Evolutionary conservation across 2,797 vertebrate species (phyloP), one percentile per base, ranked within the genome.

Genomic region (Rhinatrema bivittatum): DNA sequence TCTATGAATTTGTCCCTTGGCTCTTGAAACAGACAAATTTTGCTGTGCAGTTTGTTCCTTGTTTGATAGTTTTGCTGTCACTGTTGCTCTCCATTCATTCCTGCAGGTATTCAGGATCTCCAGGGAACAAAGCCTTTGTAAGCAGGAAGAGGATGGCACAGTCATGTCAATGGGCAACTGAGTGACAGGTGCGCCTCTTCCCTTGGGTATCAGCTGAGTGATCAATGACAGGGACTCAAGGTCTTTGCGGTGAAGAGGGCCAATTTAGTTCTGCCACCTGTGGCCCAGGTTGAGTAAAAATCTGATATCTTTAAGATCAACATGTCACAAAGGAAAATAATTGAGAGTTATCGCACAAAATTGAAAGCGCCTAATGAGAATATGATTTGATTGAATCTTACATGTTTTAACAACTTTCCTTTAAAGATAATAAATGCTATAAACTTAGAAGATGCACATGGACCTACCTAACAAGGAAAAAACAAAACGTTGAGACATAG

Each of bases 161-260:
- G 54, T 62, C 57, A 65, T 2, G 1, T 73, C 84, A 81, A 81
- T 68, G 66, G 78, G 79, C 85, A 79, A 76, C 62, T 70, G 77
- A 85, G 49, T 79, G 78, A 68, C 84, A 85, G 81, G 76, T 82
- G 78, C 82, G 78, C 48, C 69, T 73, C 62, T 60, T 68, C 74
- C 77, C 78, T 7, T 64, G 60, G 72, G 74, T 60, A 72, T 52
- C 55, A 31, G 50, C 41, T 42, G 38, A 47, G 47, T 49, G 54
- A 45, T 56, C 19, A 8, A 57, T 71, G 72, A 73, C 72, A 74
- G 67, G 55, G 72, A 70, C 61, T 50, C 63, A 73, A 55, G 63
- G 62, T 56, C 73, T 70, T 51, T 28, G 50, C 28, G 22, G 40
- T 42, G 57, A 68, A 79, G 57, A 62, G 46, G 74, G 69, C 71